Conservation (phyloP, 2,888 invertebrate genomes). For the Hyposoter didymator region DNA sequence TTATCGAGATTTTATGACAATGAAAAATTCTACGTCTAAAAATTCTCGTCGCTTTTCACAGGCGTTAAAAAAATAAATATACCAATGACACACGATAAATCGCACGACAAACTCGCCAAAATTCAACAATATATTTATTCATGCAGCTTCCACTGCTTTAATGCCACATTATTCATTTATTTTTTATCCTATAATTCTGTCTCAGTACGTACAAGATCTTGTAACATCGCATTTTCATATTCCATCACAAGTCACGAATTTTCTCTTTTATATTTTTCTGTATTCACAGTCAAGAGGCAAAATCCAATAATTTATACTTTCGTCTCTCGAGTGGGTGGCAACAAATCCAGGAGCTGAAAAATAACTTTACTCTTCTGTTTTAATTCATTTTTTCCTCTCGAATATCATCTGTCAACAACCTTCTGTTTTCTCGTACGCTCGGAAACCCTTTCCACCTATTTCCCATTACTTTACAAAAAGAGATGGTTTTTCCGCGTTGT, state of each 20-base stretch:
- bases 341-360: slow-evolving; percentile 6
- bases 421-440: neutral
- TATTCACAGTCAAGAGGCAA: slow-evolving; percentile 12
- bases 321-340: neutral
- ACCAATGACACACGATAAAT: slow-evolving; percentile 21
- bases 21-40: slow-evolving; percentile 6
- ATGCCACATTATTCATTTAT: neutral
- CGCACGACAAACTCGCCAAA: neutral
- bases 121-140: slow-evolving; percentile 17
- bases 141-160: neutral
- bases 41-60: slow-evolving; percentile 6
- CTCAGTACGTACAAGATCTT: neutral
- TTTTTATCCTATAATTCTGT: neutral
- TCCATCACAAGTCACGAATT: slow-evolving; percentile 10
- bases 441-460: neutral
- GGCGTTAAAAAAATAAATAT: slow-evolving; percentile 56
- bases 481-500: neutral
- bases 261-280: neutral
- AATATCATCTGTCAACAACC: neutral
- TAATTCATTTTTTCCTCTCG: neutral
- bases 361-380: neutral
- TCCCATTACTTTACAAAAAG: neutral
- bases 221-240: neutral
- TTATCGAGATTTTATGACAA: neutral
- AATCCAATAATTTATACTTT: slow-evolving; percentile 11